Evolutionary conservation across 1,140 invertebrate species (phyloP).

Genomic region (Nasonia longicornis): DNA sequence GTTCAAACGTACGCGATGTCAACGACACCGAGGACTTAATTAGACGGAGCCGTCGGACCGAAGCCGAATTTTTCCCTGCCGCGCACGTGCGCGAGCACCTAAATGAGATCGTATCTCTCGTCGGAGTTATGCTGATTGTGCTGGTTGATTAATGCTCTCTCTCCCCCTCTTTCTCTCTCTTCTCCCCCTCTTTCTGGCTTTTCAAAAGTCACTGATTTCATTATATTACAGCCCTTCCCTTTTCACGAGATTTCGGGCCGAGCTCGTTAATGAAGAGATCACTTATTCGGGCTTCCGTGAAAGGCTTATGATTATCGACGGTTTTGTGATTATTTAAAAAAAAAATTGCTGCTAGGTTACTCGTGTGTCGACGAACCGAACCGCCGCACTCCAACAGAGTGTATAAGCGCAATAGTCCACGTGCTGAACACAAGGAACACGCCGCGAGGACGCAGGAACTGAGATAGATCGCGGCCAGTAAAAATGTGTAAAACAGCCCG

Average conservation of each 20-base stretch:
- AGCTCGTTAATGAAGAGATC: background rate
- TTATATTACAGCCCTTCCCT: background rate
- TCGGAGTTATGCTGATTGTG: background rate
- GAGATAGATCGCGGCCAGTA: background rate
- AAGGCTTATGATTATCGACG: no score
- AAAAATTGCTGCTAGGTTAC: no score
- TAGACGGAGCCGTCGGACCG: background rate
- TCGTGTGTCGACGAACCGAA: no score
- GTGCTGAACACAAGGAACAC: background rate
- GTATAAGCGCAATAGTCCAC: background rate
- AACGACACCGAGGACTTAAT: conserved; percentile 8
- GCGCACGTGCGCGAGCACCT: background rate
- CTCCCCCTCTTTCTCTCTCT: no score
- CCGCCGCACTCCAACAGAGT: no score
- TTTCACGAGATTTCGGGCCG: background rate
- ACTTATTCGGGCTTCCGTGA: background rate
- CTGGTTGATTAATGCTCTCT: background rate
- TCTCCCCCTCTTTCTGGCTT: background rate
- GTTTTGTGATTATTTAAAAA: no score
- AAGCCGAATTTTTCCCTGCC: background rate
- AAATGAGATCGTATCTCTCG: background rate
- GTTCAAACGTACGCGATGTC: conserved; percentile 14
- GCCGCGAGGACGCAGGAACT: background rate
- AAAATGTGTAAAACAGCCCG: background rate
- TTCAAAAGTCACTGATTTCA: background rate